Conservation (phyloP, 2,113 vertebrate species). For the Jaculus jaculus region DNA sequence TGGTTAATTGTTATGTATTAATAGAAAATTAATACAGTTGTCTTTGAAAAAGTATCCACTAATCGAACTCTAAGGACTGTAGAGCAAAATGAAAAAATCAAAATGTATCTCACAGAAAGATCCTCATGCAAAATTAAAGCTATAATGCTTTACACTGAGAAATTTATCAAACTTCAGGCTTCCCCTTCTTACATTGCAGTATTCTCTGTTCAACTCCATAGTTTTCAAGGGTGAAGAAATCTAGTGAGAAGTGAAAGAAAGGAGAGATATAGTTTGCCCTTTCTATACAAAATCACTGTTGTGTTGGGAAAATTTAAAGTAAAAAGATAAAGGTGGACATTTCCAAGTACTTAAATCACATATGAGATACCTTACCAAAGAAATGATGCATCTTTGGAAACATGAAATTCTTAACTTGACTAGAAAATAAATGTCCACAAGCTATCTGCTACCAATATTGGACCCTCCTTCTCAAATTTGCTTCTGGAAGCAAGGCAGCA, state of each 20-base stretch:
- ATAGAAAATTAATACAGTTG: not conserved
- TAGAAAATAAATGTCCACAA: slow-evolving; percentile 37
- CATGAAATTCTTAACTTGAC: slow-evolving; percentile 38
- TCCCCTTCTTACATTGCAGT: not conserved
- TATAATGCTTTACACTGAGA: not conserved
- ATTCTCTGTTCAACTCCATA: not conserved
- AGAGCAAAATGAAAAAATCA: slow-evolving; percentile 10
- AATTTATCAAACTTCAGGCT: not conserved
- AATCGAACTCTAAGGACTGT: not conserved
- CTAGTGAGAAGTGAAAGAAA: not conserved
- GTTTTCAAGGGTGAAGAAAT: slow-evolving; percentile 11
- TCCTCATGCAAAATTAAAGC: slow-evolving; percentile 1
- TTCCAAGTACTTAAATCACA: slow-evolving; percentile 37
- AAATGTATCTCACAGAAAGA: not conserved
- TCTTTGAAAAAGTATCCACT: not conserved
- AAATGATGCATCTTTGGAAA: slow-evolving; percentile 50
- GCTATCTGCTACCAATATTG: slow-evolving; percentile 6
- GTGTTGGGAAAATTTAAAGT: not conserved
- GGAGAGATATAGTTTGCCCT: not conserved
- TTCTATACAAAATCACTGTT: not conserved
- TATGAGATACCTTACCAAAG: slow-evolving; percentile 31
- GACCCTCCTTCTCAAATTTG: not conserved
- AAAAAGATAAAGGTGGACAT: not conserved
- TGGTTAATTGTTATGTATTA: not conserved
- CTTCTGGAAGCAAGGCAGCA: not conserved